phyloP scores from a whole-genome alignment of 2,113 vertebrate genomes.

The Abramis brama region DNA sequence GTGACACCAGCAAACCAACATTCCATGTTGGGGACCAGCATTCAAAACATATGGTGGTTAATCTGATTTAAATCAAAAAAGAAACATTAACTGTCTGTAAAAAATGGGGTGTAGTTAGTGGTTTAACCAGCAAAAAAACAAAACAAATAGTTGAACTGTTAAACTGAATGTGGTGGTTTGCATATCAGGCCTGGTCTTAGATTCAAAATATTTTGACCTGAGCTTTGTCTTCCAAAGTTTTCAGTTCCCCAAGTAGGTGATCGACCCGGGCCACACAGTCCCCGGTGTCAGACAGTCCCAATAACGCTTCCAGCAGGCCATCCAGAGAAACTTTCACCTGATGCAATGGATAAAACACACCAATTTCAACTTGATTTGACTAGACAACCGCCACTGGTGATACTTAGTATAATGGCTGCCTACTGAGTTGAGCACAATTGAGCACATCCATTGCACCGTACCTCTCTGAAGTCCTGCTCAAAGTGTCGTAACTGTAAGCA shows the following conservation, averaged over 20 bases:
- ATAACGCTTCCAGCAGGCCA: constrained; percentile 78
- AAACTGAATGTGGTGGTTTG: neutral
- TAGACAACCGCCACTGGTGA: neutral
- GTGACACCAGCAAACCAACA: neutral
- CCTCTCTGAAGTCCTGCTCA: constrained; percentile 92
- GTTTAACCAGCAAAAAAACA: neutral
- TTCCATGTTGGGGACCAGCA: neutral
- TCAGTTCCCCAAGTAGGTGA: constrained; percentile 84
- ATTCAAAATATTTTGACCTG: constrained; percentile 73
- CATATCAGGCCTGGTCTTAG: neutral
- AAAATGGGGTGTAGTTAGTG: neutral
- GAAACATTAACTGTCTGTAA: no score
- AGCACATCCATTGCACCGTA: constrained; percentile 57
- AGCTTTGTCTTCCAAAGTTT: constrained; percentile 83
- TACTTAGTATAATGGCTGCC: neutral
- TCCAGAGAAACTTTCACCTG: constrained; percentile 88
- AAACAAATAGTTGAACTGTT: neutral
- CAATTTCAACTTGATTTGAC: neutral
- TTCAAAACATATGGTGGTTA: neutral
- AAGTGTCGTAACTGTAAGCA: constrained; percentile 94
- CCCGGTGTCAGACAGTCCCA: constrained; percentile 76
- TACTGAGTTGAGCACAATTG: neutral
- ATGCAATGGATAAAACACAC: neutral
- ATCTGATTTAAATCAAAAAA: no score
- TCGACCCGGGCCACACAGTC: constrained; percentile 83